A percentile compares a stretch with the other conserved stretches of the same genome.
These are phyloP conservation scores for Sphaerophoria taeniata DNA, from an alignment of 2,888 invertebrate genomes.

Conservation along the genomic window DNA sequence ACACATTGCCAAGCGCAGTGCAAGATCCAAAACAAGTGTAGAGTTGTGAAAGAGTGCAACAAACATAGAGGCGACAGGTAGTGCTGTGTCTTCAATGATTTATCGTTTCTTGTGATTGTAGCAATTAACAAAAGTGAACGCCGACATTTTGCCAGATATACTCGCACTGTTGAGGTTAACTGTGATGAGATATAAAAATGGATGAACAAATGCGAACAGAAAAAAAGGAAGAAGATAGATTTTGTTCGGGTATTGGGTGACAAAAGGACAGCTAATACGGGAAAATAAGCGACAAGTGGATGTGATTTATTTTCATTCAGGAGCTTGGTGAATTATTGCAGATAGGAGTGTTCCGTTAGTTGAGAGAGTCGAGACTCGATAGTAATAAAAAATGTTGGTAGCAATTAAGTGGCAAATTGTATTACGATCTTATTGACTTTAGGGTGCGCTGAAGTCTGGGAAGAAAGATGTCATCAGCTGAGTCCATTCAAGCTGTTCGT, in stretches of 20 bases:
- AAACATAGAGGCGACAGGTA: slow-evolving; percentile 65
- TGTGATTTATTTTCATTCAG: slow-evolving; percentile 57
- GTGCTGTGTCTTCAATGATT: slow-evolving; percentile 73
- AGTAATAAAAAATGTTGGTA: too few relatives aligned
- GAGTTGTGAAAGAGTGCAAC: slow-evolving; percentile 73
- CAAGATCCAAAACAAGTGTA: slow-evolving; percentile 66
- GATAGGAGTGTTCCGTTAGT: too few relatives aligned
- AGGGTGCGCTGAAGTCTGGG: too few relatives aligned
- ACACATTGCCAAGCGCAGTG: not conserved
- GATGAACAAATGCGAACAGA: slow-evolving; percentile 4
- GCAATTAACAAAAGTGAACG: slow-evolving; percentile 75
- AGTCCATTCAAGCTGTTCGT: too few relatives aligned
- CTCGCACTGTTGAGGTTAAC: slow-evolving; percentile 35
- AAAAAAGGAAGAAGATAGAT: slow-evolving; percentile 62
- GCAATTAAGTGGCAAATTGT: too few relatives aligned
- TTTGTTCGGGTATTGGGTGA: slow-evolving; percentile 46
- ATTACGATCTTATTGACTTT: too few relatives aligned
- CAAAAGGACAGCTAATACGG: slow-evolving; percentile 50
- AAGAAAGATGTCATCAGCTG: too few relatives aligned
- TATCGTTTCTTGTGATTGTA: slow-evolving; percentile 73
- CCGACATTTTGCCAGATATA: slow-evolving; percentile 61
- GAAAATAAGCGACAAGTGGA: slow-evolving; percentile 47
- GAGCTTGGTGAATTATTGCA: too few relatives aligned
- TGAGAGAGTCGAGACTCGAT: too few relatives aligned
- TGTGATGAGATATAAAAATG: slow-evolving; percentile 26